Evolutionary conservation across 2,113 vertebrate genomes (phyloP).

Genomic region (Paraplagusia blochii): DNA sequence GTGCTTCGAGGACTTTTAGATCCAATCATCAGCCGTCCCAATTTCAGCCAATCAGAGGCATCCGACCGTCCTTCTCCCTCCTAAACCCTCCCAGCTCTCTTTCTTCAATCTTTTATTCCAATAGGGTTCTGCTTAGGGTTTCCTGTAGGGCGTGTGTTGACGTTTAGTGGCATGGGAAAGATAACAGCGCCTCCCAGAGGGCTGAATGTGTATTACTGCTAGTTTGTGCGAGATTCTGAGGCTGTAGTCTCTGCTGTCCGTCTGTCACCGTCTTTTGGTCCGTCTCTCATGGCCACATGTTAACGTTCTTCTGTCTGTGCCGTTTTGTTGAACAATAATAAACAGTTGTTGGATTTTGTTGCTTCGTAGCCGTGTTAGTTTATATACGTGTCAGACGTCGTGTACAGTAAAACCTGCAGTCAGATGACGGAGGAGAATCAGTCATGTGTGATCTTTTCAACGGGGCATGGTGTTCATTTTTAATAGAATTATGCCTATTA

Average conservation of each 20-base stretch:
- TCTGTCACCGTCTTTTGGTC: slow-evolving; percentile 63
- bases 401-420: neutral
- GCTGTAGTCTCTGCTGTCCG: slow-evolving; percentile 56
- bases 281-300: slow-evolving; percentile 61
- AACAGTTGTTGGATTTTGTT: slow-evolving; percentile 71
- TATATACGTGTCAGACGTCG: slow-evolving; percentile 1
- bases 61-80: slow-evolving; percentile 75
- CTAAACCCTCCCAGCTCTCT: neutral
- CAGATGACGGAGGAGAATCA: neutral
- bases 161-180: slow-evolving; percentile 24
- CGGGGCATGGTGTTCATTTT: neutral
- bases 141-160: slow-evolving; percentile 71
- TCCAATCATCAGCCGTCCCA: slow-evolving; percentile 79
- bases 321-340: slow-evolving; percentile 73
- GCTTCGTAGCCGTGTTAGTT: slow-evolving; percentile 41
- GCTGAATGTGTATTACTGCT: slow-evolving; percentile 43
- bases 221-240: slow-evolving; percentile 65
- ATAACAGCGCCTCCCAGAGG: neutral
- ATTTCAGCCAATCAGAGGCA: slow-evolving; percentile 74
- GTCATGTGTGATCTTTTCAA: slow-evolving; percentile 9
- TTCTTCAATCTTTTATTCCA: slow-evolving; percentile 11
- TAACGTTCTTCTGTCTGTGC: slow-evolving; percentile 61
- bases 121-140: slow-evolving; percentile 7
- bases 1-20: slow-evolving; percentile 84
- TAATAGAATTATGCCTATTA: neutral